Evolutionary conservation across 2,888 invertebrate genomes (phyloP).

Genomic region (Allygus modestus): DNA sequence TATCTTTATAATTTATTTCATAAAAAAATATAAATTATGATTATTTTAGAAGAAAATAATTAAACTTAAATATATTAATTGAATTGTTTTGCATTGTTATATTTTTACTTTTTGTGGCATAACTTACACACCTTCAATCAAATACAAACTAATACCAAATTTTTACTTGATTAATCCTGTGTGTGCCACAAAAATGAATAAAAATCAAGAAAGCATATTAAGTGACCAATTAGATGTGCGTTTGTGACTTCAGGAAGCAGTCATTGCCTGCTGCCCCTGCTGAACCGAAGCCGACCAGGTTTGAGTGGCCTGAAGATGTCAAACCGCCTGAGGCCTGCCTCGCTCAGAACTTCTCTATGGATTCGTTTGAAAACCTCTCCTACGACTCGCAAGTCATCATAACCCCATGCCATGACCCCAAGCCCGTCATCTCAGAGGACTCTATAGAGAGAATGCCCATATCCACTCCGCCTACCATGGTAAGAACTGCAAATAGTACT

Average conservation of each 20-base stretch:
- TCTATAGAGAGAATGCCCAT: constrained; percentile 66
- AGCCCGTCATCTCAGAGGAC: constrained; percentile 69
- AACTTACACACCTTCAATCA: no score
- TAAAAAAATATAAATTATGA: no score
- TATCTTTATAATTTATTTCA: no score
- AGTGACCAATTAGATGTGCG: no score
- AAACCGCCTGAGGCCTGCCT: constrained; percentile 72
- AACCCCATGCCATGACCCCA: constrained; percentile 76
- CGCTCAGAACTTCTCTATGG: constrained; percentile 67
- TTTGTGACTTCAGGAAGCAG: neutral
- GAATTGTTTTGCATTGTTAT: no score
- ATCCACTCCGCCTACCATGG: constrained; percentile 71
- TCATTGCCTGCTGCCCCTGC: neutral
- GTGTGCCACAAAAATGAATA: no score
- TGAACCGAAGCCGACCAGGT: constrained; percentile 78
- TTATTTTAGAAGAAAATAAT: no score
- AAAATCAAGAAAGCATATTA: no score
- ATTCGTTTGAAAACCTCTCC: constrained; percentile 83
- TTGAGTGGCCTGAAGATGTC: constrained; percentile 85
- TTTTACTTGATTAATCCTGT: no score
- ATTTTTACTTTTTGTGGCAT: no score
- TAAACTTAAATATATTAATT: no score
- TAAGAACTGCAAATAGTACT: neutral
- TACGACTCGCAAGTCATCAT: constrained; percentile 84
- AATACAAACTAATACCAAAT: no score